Percentiles rank a stretch among this genome's conserved stretches.
Evolutionary conservation across 2,888 invertebrate genomes (phyloP).

Genomic region (Nemurella pictetii): DNA sequence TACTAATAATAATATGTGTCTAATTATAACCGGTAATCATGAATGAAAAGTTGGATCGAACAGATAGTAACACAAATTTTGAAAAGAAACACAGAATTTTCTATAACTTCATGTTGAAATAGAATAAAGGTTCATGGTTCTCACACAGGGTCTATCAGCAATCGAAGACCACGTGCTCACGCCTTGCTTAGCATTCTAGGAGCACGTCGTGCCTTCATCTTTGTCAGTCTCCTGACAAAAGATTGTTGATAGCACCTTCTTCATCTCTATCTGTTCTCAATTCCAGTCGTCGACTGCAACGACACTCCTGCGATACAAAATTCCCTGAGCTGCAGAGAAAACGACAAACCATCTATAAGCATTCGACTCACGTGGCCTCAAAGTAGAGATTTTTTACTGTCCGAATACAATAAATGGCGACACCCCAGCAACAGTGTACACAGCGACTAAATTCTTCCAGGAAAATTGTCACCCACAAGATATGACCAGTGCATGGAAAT

Average conservation of each 20-base stretch:
- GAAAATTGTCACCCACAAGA: too few species aligned
- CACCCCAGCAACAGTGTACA: background rate
- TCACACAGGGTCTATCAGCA: too few species aligned
- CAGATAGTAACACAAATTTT: too few species aligned
- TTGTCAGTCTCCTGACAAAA: slow-evolving; percentile 15
- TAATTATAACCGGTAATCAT: too few species aligned
- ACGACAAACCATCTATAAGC: background rate
- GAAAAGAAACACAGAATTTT: too few species aligned
- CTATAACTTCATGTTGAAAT: too few species aligned
- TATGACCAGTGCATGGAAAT: too few species aligned
- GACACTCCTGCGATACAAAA: background rate
- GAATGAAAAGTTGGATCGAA: too few species aligned
- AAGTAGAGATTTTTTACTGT: background rate
- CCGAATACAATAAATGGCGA: background rate
- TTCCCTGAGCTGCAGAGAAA: background rate
- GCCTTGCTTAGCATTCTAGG: background rate
- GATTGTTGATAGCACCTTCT: slow-evolving; percentile 31
- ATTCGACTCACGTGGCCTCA: background rate
- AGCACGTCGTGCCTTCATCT: background rate
- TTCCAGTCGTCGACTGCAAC: background rate
- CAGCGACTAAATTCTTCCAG: too few species aligned
- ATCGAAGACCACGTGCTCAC: background rate
- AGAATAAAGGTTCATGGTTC: too few species aligned
- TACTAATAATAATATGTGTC: too few species aligned
- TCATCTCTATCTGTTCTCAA: slow-evolving; percentile 9